Base-by-base conservation (phyloP, 2,888 invertebrate species). In the Pyrocoelia pectoralis region DNA sequence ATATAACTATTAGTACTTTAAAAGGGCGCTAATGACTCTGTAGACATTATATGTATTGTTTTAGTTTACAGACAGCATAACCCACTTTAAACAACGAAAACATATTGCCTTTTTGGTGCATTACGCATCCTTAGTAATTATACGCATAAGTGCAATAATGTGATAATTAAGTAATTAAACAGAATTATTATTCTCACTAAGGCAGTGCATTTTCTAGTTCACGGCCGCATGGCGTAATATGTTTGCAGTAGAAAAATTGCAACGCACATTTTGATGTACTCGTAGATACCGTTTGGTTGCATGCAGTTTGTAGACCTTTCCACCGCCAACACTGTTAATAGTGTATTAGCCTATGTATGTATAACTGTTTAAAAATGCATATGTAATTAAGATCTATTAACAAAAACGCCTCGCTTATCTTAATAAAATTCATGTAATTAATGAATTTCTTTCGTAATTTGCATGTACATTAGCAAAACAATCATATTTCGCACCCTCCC, bases 371-470 rank as follows among this genome's bases (percentile, higher is more conserved):
- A 3, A 64, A 63, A 66, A 66, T 68, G 64, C 63, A 66, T 66
- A 68, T 68, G 58, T 62, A 68, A 62, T 56, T 8, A 4, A 46
- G 46, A 46, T 46, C 17, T 46, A 18, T 17, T n/a, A 10, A n/a
- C 46, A 10, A 33, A 33, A 58, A 61, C 57, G 52, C 61, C 63
- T 66, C 61, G 28, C 63, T 63, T 68, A 68, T 68, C 68, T 65
- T 55, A 60, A 57, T 57, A 19, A 24, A 17, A 58, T 58, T 51
- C 55, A 63, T 15, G 51, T 52, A 51, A 56, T 50, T 41, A 56
- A 52, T 56, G 43, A 46, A 52, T 56, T 58, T 61, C 50, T 19
- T 57, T 5, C 19, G 9, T 48, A 48, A 29, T 46, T 46, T 46
- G 18, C 46, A 46, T 46, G 18, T 18, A 3, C 6, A 18, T 46